These are phyloP conservation scores for Platalea minor DNA, from an alignment of 2,797 vertebrate genomes.

Conservation along the genomic window DNA sequence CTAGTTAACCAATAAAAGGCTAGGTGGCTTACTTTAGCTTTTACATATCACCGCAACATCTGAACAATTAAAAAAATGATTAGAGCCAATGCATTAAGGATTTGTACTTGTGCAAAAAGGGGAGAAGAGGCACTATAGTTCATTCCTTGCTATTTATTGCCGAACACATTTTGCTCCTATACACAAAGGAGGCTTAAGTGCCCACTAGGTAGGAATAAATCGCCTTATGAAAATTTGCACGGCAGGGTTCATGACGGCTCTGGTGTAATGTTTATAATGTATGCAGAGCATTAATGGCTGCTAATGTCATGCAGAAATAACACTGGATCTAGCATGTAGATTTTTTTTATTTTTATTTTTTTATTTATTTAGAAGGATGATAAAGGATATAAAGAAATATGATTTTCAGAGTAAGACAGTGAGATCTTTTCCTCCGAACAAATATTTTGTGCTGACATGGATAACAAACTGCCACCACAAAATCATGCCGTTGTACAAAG, in stretches of 20 bases:
- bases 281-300: slow-evolving; percentile 65
- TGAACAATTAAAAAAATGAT: slow-evolving; percentile 1
- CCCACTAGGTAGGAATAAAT: slow-evolving; percentile 77
- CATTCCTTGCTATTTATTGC: slow-evolving; percentile 64
- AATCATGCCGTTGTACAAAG: not conserved
- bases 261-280: slow-evolving; percentile 71
- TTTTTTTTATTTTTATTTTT: not conserved
- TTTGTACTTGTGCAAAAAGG: slow-evolving; percentile 39
- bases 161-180: slow-evolving; percentile 61
- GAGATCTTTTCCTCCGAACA: not conserved
- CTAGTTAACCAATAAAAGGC: slow-evolving; percentile 77
- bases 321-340: not conserved
- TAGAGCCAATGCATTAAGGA: not conserved
- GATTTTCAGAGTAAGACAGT: not conserved
- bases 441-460: not conserved
- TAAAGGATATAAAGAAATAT: not conserved
- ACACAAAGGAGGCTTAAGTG: slow-evolving; percentile 70
- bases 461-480: not conserved
- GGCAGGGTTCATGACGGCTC: slow-evolving; percentile 65
- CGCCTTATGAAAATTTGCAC: slow-evolving; percentile 71
- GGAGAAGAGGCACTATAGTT: not conserved
- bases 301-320: slow-evolving; percentile 67
- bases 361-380: not conserved
- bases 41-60: not conserved
- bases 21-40: slow-evolving; percentile 30